Percentiles rank a stretch among this genome's conserved stretches.
phyloP scores from a whole-genome alignment of 1,140 invertebrate species.

The Zophobas atratus region DNA sequence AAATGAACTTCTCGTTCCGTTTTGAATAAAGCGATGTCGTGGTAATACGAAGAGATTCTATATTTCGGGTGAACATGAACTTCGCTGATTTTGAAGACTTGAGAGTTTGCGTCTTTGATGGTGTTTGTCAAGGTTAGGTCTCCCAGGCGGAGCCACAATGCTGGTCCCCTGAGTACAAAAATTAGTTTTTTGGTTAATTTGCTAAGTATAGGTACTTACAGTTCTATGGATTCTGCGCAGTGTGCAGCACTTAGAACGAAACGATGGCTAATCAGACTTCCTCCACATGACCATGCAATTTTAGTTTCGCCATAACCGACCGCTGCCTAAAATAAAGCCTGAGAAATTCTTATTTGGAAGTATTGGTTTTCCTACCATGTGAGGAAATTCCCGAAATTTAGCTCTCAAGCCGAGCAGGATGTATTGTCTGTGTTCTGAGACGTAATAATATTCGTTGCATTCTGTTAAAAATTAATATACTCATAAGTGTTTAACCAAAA shows the following conservation, averaged over 20 bases:
- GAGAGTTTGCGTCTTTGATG: slow-evolving; percentile 44
- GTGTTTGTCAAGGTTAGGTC: slow-evolving; percentile 46
- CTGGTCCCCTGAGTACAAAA: slow-evolving; percentile 44
- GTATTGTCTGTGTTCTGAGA: too few relatives aligned
- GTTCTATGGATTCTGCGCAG: slow-evolving; percentile 49
- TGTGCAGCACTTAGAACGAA: slow-evolving; percentile 57
- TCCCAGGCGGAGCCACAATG: slow-evolving; percentile 47
- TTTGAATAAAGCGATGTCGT: slow-evolving; percentile 59
- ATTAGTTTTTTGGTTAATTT: neutral
- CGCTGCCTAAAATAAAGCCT: slow-evolving; percentile 45
- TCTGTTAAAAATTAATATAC: too few relatives aligned
- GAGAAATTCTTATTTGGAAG: neutral
- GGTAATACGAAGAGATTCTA: slow-evolving; percentile 59
- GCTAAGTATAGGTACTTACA: slow-evolving; percentile 41
- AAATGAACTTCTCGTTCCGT: slow-evolving; percentile 38
- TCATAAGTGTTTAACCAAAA: too few relatives aligned
- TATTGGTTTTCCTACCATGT: neutral
- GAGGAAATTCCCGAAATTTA: neutral
- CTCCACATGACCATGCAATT: slow-evolving; percentile 62
- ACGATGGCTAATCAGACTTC: slow-evolving; percentile 54
- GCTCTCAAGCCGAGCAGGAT: too few relatives aligned
- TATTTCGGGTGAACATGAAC: slow-evolving; percentile 67
- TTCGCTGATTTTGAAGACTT: slow-evolving; percentile 52
- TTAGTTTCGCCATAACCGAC: slow-evolving; percentile 52
- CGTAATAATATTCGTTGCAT: too few relatives aligned